Evolutionary conservation across 2,888 invertebrate species (phyloP).

Genomic region (Alviniconcha strummeri): DNA sequence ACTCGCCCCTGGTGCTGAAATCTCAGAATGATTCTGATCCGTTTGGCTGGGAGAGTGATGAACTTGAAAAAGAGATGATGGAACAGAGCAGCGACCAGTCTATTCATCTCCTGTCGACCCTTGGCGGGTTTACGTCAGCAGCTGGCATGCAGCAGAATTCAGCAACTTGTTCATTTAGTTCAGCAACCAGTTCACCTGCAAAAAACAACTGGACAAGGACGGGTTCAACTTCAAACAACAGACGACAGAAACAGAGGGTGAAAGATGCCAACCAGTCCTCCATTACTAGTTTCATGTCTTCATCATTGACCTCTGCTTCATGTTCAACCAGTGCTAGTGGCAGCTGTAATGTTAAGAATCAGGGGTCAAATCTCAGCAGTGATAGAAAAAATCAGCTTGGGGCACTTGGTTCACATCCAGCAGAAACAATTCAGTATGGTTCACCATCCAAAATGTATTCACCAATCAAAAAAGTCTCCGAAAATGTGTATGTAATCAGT

Average conservation of each 20-base stretch:
- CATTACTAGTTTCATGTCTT: not conserved
- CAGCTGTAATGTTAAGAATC: too few relatives aligned
- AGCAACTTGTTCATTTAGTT: not conserved
- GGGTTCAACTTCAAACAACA: too few relatives aligned
- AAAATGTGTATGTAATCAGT: slow-evolving; percentile 45
- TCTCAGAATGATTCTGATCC: too few relatives aligned
- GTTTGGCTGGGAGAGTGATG: not conserved
- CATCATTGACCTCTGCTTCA: not conserved
- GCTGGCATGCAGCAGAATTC: not conserved
- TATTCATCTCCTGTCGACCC: not conserved
- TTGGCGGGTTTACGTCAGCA: not conserved
- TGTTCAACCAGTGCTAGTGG: not conserved
- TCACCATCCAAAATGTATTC: slow-evolving; percentile 48
- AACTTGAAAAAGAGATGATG: not conserved
- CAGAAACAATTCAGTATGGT: not conserved
- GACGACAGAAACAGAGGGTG: not conserved
- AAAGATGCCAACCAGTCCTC: not conserved
- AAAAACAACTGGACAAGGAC: not conserved
- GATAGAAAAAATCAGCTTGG: too few relatives aligned
- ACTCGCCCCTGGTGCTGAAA: not conserved
- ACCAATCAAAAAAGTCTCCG: slow-evolving; percentile 50
- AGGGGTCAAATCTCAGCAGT: too few relatives aligned
- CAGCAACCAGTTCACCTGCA: not conserved
- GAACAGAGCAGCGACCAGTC: slow-evolving; percentile 9
- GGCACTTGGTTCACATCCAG: not conserved